phyloP scores from a whole-genome alignment of 1,140 invertebrate genomes.

The Galleria mellonella region DNA sequence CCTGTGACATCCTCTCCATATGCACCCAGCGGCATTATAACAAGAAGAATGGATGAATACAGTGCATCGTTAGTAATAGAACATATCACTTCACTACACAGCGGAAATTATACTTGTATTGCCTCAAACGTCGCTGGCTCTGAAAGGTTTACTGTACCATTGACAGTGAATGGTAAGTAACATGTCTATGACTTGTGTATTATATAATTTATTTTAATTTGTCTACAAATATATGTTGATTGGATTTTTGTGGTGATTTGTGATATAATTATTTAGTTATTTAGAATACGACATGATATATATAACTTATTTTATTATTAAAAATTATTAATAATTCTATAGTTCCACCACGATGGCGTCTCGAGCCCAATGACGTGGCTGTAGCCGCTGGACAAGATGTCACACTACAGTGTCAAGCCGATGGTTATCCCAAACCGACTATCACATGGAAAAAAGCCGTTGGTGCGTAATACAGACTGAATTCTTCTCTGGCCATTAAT shows the following conservation, averaged over 20 bases:
- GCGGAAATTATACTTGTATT: constrained; percentile 92
- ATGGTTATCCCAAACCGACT: constrained; percentile 90
- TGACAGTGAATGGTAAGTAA: constrained; percentile 89
- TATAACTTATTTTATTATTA: no score
- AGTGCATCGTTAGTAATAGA: constrained; percentile 92
- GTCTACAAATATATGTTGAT: no score
- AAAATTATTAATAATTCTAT: no score
- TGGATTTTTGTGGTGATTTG: no score
- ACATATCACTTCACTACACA: constrained; percentile 87
- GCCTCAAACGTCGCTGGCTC: constrained; percentile 89
- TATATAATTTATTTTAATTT: no score
- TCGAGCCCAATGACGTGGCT: constrained; percentile 90
- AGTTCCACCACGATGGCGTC: constrained; percentile 94
- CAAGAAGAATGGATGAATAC: constrained; percentile 87
- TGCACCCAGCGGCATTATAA: constrained; percentile 74
- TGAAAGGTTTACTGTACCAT: constrained; percentile 82
- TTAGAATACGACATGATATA: no score
- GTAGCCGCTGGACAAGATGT: constrained; percentile 90
- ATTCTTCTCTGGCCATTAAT: no score
- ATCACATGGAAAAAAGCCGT: constrained; percentile 92
- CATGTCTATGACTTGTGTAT: neutral
- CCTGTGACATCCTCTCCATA: constrained; percentile 71
- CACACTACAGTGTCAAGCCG: constrained; percentile 91
- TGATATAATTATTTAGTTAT: no score
- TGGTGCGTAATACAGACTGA: constrained; percentile 69